Evolutionary conservation across 2,888 invertebrate genomes (phyloP), one percentile per base, ranked within the genome.

Genomic region (Epinotia ramella): DNA sequence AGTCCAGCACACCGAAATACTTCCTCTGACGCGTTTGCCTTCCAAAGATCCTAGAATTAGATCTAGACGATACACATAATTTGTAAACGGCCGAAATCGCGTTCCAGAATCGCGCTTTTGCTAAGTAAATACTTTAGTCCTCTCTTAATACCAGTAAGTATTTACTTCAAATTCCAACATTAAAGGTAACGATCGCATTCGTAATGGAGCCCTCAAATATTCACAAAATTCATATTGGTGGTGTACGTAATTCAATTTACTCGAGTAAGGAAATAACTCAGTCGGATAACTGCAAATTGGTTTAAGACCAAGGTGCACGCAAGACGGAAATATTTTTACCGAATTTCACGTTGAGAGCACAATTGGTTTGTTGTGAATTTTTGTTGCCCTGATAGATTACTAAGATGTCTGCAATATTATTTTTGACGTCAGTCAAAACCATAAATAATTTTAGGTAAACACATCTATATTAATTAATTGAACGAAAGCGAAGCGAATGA

Each of bases 221-320:
- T 70, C 53, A 24, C 60, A 62, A 71, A 70, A 53, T 56, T 70
- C 46, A 70, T 65, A 70, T 66, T 59, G 53, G 65, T 60, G 59
- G 75, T 60, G 60, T 65, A 53, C 60, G 16, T 70, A 71, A 75
- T 75, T 66, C 60, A 60, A 75, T 71, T 70, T 70, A 24, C 60
- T 6, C n/a, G 16, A 60, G 62, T 63, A 62, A 65, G 65, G 75
- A 71, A 75, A 75, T 71, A 71, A 60, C 70, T 71, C 60, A 57
- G 57, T 28, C 60, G 66, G 75, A 62, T 71, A 71, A 53, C 70
- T 60, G 69, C 16, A 70, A 71, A 60, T 65, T 65, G 75, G 18
- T 56, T 74, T 46, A 49, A 69, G 64, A 69, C 16, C n/a, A n/a
- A n/a, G 66, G 24, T 65, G 24, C 49, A 46, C 53, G 24, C n/a